Percentiles rank a stretch among this genome's conserved stretches.
Evolutionary conservation across 2,113 vertebrate species (phyloP).

Genomic region (Paedocypris sp.): DNA sequence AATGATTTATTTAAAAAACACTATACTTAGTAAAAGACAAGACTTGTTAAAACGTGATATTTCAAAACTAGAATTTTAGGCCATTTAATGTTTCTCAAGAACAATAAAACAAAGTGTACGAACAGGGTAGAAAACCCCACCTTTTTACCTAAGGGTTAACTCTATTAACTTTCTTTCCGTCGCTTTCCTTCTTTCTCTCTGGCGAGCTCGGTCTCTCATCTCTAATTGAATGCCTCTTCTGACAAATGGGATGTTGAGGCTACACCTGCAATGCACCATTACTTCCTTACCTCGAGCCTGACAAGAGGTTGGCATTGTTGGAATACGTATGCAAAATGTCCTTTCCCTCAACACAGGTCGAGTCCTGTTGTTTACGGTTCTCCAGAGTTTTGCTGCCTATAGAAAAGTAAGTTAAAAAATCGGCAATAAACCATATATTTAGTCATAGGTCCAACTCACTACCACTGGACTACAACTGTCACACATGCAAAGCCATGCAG

Average conservation of each 20-base stretch:
- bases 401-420: no score
- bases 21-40: no score
- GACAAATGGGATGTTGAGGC: slow-evolving; percentile 51
- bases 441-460: no score
- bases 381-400: neutral
- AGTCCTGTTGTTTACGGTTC: slow-evolving; percentile 1
- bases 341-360: slow-evolving; percentile 1
- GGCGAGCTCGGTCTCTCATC: slow-evolving; percentile 22
- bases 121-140: neutral
- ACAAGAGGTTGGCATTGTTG: slow-evolving; percentile 27
- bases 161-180: slow-evolving; percentile 11
- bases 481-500: no score
- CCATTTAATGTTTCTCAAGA: no score
- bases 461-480: no score
- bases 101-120: no score
- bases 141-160: slow-evolving; percentile 9
- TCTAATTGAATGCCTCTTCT: slow-evolving; percentile 50
- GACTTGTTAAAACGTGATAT: no score
- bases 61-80: no score
- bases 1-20: no score
- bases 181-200: slow-evolving; percentile 20
- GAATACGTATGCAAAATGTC: neutral
- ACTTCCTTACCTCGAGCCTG: slow-evolving; percentile 30
- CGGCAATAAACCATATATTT: no score
- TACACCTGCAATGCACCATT: slow-evolving; percentile 51